Conservation (phyloP, 2,888 invertebrate species). For the Ophion obscuratus region DNA sequence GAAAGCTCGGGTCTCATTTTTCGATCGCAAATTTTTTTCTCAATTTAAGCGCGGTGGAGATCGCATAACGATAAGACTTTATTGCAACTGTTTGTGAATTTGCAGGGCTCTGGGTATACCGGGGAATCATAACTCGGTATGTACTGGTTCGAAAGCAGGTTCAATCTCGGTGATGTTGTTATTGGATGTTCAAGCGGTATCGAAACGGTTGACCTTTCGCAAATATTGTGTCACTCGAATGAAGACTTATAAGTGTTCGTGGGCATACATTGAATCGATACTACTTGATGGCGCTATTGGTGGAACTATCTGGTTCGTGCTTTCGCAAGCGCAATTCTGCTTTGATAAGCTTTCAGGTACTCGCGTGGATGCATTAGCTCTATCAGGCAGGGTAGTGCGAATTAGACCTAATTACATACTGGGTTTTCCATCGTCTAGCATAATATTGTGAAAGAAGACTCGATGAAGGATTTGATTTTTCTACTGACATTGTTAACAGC, state of each 20-base stretch:
- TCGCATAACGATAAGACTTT: background rate
- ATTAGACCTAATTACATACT: background rate
- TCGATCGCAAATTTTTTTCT: background rate
- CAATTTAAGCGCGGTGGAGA: background rate
- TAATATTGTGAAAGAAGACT: background rate
- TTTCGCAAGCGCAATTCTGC: background rate
- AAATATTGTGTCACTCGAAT: constrained; percentile 7
- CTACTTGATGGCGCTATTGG: background rate
- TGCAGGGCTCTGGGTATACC: background rate
- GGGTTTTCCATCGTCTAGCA: background rate
- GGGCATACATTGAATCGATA: constrained; percentile 1
- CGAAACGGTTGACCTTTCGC: background rate
- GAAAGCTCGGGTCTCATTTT: constrained; percentile 1
- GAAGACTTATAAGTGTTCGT: background rate
- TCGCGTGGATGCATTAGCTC: background rate
- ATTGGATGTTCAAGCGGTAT: background rate
- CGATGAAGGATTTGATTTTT: background rate
- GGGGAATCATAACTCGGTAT: background rate
- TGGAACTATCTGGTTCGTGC: background rate
- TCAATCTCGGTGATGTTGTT: background rate
- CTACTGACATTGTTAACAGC: background rate
- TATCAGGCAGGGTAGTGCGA: background rate
- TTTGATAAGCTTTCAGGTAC: background rate
- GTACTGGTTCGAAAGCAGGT: background rate
- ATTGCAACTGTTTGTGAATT: background rate